A percentile compares a stretch with the other conserved stretches of the same genome.
phyloP scores from a whole-genome alignment of 2,888 invertebrate genomes.

The Ceramica pisi region DNA sequence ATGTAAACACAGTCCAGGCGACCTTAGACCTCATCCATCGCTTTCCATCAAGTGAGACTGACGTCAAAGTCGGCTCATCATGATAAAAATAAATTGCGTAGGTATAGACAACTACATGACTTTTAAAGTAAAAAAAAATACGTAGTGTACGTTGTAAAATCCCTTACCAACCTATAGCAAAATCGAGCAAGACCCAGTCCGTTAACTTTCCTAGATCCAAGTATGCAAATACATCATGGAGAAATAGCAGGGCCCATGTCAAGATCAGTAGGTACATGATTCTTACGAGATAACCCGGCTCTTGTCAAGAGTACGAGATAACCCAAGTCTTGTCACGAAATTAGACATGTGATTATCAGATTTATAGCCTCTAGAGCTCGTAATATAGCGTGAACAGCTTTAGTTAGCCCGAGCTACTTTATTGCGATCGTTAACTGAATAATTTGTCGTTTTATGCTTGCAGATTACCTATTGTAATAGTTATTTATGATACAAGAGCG shows the following conservation, averaged over 20 bases:
- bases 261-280: constrained; percentile 46
- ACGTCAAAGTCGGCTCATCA: background rate
- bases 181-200: constrained; percentile 9
- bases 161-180: constrained; percentile 3
- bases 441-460: constrained; percentile 58
- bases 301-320: constrained; percentile 23
- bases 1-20: no score
- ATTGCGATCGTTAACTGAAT: constrained; percentile 60
- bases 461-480: constrained; percentile 41
- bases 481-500: no score
- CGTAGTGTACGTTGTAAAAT: background rate
- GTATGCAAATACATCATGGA: constrained; percentile 50
- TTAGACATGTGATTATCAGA: constrained; percentile 62
- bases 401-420: constrained; percentile 45
- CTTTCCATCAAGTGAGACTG: no score
- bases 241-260: constrained; percentile 29
- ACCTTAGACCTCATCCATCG: no score
- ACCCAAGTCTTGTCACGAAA: constrained; percentile 46
- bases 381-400: constrained; percentile 55
- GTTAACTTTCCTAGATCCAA: constrained; percentile 38
- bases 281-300: constrained; percentile 33
- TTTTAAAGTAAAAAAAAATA: background rate
- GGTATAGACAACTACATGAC: no score
- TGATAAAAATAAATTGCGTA: no score
- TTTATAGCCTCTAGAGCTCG: constrained; percentile 49